Percentiles rank a stretch among this genome's conserved stretches.
phyloP scores from a whole-genome alignment of 2,113 vertebrate species.

The Muscicapa adusta region DNA sequence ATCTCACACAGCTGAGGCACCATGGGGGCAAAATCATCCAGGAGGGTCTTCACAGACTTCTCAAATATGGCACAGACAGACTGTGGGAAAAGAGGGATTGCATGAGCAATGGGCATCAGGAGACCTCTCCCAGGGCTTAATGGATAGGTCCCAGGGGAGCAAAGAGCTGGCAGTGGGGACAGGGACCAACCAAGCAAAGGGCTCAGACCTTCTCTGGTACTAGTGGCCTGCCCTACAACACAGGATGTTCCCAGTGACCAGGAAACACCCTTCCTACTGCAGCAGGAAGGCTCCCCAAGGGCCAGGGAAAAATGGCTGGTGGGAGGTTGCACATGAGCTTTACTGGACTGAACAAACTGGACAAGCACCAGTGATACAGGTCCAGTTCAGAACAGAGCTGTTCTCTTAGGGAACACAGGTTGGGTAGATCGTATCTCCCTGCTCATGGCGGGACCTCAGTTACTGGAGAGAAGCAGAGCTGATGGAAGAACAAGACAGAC shows the following conservation, averaged over 20 bases:
- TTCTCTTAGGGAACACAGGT: background rate
- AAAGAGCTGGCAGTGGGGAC: background rate
- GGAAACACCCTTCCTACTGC: background rate
- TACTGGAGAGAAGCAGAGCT: background rate
- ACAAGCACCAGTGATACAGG: background rate
- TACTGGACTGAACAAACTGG: background rate
- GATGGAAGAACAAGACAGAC: background rate
- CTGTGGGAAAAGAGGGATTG: conserved; percentile 63
- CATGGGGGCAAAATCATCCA: conserved; percentile 98
- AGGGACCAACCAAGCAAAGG: background rate
- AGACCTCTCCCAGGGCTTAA: background rate
- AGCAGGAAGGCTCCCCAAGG: background rate
- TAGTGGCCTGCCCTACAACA: background rate
- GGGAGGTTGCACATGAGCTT: fast-evolving
- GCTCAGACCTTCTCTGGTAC: background rate
- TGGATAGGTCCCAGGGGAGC: background rate
- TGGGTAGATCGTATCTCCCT: background rate
- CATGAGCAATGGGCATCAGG: background rate
- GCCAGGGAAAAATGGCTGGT: background rate
- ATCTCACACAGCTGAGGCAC: conserved; percentile 97
- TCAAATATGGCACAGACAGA: conserved; percentile 98
- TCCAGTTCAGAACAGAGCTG: background rate
- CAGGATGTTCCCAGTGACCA: background rate
- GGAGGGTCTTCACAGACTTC: conserved; percentile 96
- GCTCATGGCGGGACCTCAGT: background rate